These are phyloP conservation scores for Sepiola atlantica DNA, from an alignment of 2,888 invertebrate genomes.

Conservation along the genomic window DNA sequence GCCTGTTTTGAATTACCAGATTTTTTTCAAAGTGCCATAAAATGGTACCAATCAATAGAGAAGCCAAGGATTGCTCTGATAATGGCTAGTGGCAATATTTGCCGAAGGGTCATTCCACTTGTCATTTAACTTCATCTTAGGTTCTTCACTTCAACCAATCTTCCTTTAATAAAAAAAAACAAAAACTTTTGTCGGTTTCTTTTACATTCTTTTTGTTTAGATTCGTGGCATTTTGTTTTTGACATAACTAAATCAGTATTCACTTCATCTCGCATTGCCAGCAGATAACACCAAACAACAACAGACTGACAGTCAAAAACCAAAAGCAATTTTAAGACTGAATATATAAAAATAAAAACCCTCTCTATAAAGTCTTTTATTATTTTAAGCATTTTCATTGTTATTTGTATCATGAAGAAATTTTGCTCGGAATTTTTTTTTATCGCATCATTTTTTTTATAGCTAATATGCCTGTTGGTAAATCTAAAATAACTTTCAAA, in stretches of 20 bases:
- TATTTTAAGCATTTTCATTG: not conserved
- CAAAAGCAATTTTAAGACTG: not conserved
- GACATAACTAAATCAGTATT: not conserved
- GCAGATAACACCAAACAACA: not conserved
- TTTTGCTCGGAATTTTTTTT: not conserved
- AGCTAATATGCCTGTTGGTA: not conserved
- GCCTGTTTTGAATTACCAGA: not conserved
- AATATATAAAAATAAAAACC: not conserved
- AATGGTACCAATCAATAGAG: not conserved
- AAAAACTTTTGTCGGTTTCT: not conserved
- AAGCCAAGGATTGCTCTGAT: not conserved
- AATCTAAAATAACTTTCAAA: not conserved
- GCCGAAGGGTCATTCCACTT: not conserved
- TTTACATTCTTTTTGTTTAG: no score
- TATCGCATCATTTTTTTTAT: not conserved
- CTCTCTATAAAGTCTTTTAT: not conserved
- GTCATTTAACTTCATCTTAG: constrained; percentile 2
- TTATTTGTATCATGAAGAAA: not conserved
- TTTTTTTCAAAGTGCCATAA: not conserved
- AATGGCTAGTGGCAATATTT: not conserved
- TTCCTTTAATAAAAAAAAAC: not conserved
- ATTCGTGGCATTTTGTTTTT: not conserved
- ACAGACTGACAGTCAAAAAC: not conserved
- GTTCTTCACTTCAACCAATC: not conserved
- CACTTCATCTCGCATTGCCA: not conserved